Conservation (phyloP, 2,113 vertebrate genomes). For the Hippocampus mohnikei region DNA sequence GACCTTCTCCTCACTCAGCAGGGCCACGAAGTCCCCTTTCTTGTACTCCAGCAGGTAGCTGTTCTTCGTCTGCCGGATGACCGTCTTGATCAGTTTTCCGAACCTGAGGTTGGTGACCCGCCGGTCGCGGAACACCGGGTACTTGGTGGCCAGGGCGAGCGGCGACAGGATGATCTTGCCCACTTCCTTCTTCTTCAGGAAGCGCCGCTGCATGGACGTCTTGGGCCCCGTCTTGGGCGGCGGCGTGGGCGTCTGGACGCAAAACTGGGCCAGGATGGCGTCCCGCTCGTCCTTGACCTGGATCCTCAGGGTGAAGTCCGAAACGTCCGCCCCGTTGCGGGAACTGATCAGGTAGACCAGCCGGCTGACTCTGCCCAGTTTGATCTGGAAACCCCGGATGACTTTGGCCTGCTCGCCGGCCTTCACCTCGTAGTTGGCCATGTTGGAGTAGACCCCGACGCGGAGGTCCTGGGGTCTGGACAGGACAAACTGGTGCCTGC, state of each 20-base stretch:
- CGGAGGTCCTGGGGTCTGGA: constrained; percentile 85
- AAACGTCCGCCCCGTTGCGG: constrained; percentile 77
- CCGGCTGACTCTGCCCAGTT: constrained; percentile 88
- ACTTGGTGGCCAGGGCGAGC: constrained; percentile 80
- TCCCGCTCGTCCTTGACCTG: constrained; percentile 88
- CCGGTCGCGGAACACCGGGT: constrained; percentile 88
- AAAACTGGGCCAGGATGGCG: constrained; percentile 87
- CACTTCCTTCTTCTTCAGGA: constrained; percentile 93
- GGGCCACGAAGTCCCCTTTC: constrained; percentile 86
- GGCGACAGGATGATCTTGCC: constrained; percentile 91
- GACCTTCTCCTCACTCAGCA: constrained; percentile 92
- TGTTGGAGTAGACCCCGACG: constrained; percentile 89
- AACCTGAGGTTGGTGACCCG: constrained; percentile 84
- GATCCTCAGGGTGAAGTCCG: constrained; percentile 86
- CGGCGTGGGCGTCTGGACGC: constrained; percentile 87
- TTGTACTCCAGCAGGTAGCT: constrained; percentile 92
- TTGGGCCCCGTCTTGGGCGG: constrained; percentile 84
- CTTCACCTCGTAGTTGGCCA: constrained; percentile 88
- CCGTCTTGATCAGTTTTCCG: constrained; percentile 89
- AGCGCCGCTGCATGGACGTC: constrained; percentile 79
- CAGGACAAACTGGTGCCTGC: constrained; percentile 88
- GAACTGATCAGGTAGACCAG: constrained; percentile 84
- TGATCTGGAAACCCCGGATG: constrained; percentile 89
- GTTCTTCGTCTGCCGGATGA: constrained; percentile 89
- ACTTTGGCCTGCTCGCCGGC: constrained; percentile 78